A percentile compares a stretch with the other conserved stretches of the same genome.
Evolutionary conservation across 2,797 vertebrate species (phyloP).

Genomic region (Myiothlypis chrysogaster): DNA sequence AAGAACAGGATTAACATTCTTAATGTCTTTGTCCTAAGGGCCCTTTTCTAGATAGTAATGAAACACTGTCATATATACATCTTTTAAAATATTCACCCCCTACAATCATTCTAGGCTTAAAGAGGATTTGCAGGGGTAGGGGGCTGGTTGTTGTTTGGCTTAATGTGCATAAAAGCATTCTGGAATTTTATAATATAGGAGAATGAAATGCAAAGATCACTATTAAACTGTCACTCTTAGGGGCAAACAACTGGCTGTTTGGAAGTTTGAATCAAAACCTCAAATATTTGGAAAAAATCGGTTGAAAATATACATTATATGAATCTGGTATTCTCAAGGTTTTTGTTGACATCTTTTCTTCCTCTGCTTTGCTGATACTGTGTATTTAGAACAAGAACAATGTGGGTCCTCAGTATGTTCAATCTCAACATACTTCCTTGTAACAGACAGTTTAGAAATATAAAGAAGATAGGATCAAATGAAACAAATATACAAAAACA

Average conservation of each 20-base stretch:
- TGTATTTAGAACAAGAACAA: not conserved
- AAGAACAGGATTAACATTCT: slow-evolving; percentile 58
- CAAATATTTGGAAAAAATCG: not conserved
- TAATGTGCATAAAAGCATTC: not conserved
- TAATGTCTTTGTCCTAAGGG: slow-evolving; percentile 49
- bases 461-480: not conserved
- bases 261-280: not conserved
- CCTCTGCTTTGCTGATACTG: not conserved
- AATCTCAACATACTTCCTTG: not conserved
- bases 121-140: not conserved
- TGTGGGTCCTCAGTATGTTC: not conserved
- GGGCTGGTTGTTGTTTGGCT: not conserved
- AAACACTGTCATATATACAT: slow-evolving; percentile 25
- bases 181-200: not conserved
- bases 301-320: not conserved
- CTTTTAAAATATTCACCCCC: slow-evolving; percentile 1
- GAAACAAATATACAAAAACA: not conserved
- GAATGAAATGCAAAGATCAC: not conserved
- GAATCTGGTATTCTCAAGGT: not conserved
- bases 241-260: not conserved
- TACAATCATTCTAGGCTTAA: slow-evolving; percentile 7
- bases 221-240: not conserved
- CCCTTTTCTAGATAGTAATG: slow-evolving; percentile 21
- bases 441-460: not conserved
- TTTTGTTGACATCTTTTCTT: not conserved